Evolutionary conservation across 2,113 vertebrate species (phyloP).

Genomic region (Tenebrosternarchus preto): DNA sequence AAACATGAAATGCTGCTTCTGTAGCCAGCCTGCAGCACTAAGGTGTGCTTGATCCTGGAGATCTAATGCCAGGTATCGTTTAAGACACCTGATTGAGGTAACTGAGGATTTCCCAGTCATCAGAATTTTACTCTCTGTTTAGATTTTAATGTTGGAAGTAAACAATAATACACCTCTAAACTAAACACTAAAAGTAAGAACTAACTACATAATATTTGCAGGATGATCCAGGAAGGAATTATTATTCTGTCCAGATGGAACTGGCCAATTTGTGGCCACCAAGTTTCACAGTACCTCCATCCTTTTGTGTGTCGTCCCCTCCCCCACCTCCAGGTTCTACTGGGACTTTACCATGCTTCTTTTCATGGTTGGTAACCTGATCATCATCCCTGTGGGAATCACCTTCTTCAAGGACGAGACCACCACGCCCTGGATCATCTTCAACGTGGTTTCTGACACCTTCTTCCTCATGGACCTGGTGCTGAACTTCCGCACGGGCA

Average conservation of each 20-base stretch:
- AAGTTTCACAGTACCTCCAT: background rate
- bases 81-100: background rate
- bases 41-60: background rate
- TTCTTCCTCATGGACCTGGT: constrained; percentile 98
- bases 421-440: constrained; percentile 95
- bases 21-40: background rate
- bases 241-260: background rate
- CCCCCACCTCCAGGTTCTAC: constrained; percentile 84
- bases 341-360: constrained; percentile 99
- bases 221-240: background rate
- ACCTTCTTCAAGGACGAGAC: constrained; percentile 99
- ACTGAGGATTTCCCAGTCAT: background rate
- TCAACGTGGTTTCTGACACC: constrained; percentile 96
- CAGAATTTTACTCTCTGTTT: background rate
- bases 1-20: background rate
- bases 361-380: constrained; percentile 98
- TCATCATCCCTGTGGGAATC: constrained; percentile 98
- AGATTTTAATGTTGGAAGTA: background rate
- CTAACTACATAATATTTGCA: no score
- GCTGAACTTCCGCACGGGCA: constrained; percentile 97
- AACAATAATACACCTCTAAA: no score
- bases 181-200: no score
- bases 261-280: background rate
- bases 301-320: background rate
- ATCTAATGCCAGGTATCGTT: background rate